Base-by-base conservation (phyloP, 2,888 invertebrate genomes). In the Alloscopus bannaensis region DNA sequence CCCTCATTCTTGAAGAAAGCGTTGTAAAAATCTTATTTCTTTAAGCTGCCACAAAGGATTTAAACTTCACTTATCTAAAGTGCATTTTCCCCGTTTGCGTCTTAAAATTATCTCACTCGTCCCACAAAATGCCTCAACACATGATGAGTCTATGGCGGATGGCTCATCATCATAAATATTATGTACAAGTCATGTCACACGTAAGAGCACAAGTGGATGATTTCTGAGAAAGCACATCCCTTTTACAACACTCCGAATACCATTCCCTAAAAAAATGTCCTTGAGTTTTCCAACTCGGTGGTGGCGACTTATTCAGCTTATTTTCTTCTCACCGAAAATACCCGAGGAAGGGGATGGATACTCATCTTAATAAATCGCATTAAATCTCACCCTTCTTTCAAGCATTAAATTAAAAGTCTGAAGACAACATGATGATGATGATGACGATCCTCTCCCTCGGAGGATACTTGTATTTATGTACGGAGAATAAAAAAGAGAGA, bases 331-430 rank as follows among this genome's bases (percentile, higher is more conserved):
- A n/a, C n/a, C n/a, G n/a, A n/a, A n/a, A n/a, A n/a, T n/a, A 40
- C 62, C 18, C 24, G 18, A 40, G 47, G 72, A 59, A 29, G 28
- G 42, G 64, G 64, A 45, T 62, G 64, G 13, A 26, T 64, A 64
- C 26, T 72, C 73, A 73, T 73, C 73, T 73, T 73, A 73, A 68
- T 68, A 76, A 76, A 76, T 76, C 75, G 68, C 75, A 76, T 76
- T 76, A 76, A 68, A 60, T 76, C 75, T 76, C 75, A 76, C 75
- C 75, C 75, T 76, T 68, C 75, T 76, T 68, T 68, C 68, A 76
- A 76, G 75, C 75, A 76, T 76, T 76, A 76, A 68, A 76, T 76
- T 76, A 76, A 76, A 76, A 76, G 68, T 76, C 75, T 73, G 29
- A 47, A 64, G 64, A 64, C 65, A 65, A 73, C 24, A 66, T 64